These are phyloP conservation scores for Phocoena phocoena DNA, from an alignment of 2,113 vertebrate species.

Conservation along the genomic window DNA sequence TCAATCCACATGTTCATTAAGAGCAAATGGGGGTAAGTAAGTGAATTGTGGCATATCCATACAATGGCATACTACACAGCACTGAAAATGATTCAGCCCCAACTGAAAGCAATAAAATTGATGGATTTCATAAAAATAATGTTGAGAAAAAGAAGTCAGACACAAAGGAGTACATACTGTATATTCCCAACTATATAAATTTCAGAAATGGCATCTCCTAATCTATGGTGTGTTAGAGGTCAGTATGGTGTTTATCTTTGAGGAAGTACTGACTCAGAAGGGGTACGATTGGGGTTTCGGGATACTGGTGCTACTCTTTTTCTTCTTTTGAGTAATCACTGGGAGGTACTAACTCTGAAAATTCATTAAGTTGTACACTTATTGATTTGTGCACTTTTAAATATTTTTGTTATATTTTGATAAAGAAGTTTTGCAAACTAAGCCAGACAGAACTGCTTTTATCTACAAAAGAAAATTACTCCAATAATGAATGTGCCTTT, in stretches of 20 bases:
- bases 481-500: background rate
- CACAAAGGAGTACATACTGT: background rate
- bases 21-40: background rate
- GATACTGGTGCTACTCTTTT: background rate
- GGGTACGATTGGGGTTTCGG: background rate
- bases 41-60: background rate
- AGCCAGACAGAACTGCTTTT: background rate
- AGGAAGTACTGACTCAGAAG: background rate
- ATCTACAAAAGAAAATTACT: background rate
- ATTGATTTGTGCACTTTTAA: background rate
- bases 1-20: background rate
- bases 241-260: background rate
- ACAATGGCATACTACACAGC: background rate
- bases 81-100: background rate
- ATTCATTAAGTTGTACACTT: background rate
- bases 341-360: background rate
- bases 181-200: background rate
- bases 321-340: background rate
- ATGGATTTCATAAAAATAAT: background rate
- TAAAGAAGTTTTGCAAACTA: background rate
- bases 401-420: background rate
- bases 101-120: background rate
- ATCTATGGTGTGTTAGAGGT: background rate
- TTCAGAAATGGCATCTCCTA: background rate
- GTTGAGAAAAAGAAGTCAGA: background rate